A percentile compares a stretch with the other conserved stretches of the same genome.
These are phyloP conservation scores for Bombylius discolor DNA, from an alignment of 2,888 invertebrate species.

Conservation along the genomic window DNA sequence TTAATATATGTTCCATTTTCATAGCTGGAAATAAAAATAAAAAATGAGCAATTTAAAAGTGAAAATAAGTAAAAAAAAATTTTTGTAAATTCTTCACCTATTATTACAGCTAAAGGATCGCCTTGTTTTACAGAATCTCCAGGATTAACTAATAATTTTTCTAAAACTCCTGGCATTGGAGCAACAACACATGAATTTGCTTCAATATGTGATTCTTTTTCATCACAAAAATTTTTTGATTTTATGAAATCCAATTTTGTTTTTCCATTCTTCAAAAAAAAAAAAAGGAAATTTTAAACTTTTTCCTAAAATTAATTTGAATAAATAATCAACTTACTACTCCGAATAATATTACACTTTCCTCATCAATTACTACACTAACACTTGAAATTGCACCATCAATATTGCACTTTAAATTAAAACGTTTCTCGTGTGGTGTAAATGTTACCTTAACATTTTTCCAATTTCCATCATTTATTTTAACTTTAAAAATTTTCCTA, in stretches of 20 bases:
- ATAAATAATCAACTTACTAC: constrained; percentile 33
- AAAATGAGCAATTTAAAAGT: too few species aligned
- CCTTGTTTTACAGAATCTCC: constrained; percentile 77
- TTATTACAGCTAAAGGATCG: constrained; percentile 83
- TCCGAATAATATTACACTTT: constrained; percentile 51
- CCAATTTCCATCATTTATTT: constrained; percentile 44
- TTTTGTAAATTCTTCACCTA: constrained; percentile 31
- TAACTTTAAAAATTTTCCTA: constrained; percentile 33
- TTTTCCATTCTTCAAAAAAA: constrained; percentile 47
- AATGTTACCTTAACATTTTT: constrained; percentile 38
- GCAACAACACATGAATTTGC: constrained; percentile 47
- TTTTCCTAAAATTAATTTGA: neutral
- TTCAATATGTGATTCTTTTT: constrained; percentile 30
- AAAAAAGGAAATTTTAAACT: constrained; percentile 15
- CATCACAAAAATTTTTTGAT: constrained; percentile 38
- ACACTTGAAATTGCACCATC: constrained; percentile 42
- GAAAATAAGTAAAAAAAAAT: too few species aligned
- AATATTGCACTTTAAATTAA: constrained; percentile 40
- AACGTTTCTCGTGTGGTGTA: constrained; percentile 27
- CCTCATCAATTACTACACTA: constrained; percentile 44
- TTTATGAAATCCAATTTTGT: constrained; percentile 48
- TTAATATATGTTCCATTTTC: constrained; percentile 99
- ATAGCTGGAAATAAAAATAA: constrained; percentile 50
- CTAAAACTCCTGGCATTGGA: constrained; percentile 94
- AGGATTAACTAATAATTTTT: constrained; percentile 69